Base-by-base conservation (phyloP, 2,888 invertebrate genomes). In the Linyphia triangularis region DNA sequence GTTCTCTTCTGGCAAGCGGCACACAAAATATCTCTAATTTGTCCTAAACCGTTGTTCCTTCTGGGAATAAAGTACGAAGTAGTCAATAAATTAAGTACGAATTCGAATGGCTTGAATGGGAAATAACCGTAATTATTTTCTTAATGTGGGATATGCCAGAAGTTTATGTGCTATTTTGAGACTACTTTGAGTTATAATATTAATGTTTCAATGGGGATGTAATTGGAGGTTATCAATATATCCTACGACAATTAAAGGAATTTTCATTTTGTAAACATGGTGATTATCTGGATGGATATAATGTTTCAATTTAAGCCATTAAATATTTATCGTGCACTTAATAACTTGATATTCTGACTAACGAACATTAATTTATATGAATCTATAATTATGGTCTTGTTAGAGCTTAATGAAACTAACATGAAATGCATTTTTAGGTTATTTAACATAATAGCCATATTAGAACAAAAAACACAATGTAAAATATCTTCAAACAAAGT, bases 41-140 rank as follows among this genome's bases (percentile, higher is more conserved):
- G 77, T 37, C 61, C 0, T 5, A n/a, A 51, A n/a, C 51, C n/a
- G 51, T 51, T 51, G 51, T 51, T 37, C 24, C 59, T n/a, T 19
- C 7, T 13, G 57, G 57, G 19, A 10, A 57, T 73, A 19, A 33
- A 28, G 30, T 72, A 28, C 10, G 24, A 75, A 59, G 72, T 26
- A 59, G 75, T 75, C 57, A 75, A 75, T 75, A 75, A 75, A 75
- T 75, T 75, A 75, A 75, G 59, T 61, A 16, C 22, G 33, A 9
- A 24, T 75, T 75, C 61, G 22, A 61, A 24, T 61, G 59, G 33
- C 33, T 61, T 24, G 10, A 40, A 40, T 22, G 4, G 61, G 24
- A 75, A 75, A 61, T 59, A 28, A 22, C 24, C 13, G 75, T 59
- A 75, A 75, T 75, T 75, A 75, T 59, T 75, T 75, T 77, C 61